Conservation (phyloP, 2,797 vertebrate species). For the Limnodromus scolopaceus region DNA sequence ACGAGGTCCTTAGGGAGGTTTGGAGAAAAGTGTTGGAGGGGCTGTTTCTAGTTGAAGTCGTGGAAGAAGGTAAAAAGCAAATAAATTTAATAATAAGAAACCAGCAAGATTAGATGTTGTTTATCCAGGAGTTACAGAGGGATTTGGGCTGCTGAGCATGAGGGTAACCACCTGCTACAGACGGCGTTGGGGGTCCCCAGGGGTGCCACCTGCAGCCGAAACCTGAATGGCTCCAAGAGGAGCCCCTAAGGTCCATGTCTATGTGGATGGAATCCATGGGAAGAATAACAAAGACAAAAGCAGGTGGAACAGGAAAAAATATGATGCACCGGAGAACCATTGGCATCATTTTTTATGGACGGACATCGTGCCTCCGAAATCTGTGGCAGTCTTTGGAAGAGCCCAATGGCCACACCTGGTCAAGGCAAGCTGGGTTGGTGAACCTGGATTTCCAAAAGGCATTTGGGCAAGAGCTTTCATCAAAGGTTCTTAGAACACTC, state of each 20-base stretch:
- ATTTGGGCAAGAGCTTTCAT: not conserved
- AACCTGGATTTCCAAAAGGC: not conserved
- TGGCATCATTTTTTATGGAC: not conserved
- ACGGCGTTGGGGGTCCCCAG: rapidly evolving
- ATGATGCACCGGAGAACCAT: rapidly evolving
- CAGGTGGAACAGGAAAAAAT: not conserved
- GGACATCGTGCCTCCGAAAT: not conserved
- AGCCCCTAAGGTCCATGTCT: rapidly evolving
- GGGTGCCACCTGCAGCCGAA: rapidly evolving
- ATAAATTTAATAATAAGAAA: not conserved
- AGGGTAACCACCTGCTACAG: rapidly evolving
- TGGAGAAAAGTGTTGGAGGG: not conserved
- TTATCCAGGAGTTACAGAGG: not conserved
- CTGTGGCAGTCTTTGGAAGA: not conserved
- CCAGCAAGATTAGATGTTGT: not conserved
- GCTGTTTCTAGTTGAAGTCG: not conserved
- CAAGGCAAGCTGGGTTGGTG: not conserved
- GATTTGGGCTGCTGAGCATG: not conserved
- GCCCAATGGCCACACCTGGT: not conserved
- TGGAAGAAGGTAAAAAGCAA: not conserved
- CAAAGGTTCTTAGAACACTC: not conserved
- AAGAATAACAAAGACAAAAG: not conserved
- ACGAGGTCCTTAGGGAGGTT: not conserved
- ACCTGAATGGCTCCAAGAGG: not conserved
- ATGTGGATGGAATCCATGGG: not conserved